Evolutionary conservation across 2,113 vertebrate genomes (phyloP).

Genomic region (Nerophis ophidion): DNA sequence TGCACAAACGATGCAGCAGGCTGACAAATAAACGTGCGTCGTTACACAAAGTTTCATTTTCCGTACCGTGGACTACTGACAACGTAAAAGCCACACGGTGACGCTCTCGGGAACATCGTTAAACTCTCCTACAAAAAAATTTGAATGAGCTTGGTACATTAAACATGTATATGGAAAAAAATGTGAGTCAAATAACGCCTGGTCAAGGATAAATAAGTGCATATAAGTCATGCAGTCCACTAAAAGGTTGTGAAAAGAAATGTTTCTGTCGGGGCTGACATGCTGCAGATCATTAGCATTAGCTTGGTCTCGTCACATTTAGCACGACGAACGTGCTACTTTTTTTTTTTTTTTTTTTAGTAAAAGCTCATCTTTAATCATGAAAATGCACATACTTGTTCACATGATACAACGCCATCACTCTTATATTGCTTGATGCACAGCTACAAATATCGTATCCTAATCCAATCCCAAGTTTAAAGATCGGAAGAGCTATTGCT

Average conservation of each 20-base stretch:
- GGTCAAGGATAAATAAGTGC: constrained; percentile 39
- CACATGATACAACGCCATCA: constrained; percentile 40
- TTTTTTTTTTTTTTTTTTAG: too few relatives aligned
- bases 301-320: constrained; percentile 24
- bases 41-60: constrained; percentile 58
- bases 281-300: constrained; percentile 28
- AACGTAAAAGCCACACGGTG: constrained; percentile 16
- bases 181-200: constrained; percentile 40
- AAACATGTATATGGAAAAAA: constrained; percentile 41
- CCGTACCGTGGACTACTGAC: constrained; percentile 21
- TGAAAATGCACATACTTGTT: constrained; percentile 34
- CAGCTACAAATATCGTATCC: constrained; percentile 1
- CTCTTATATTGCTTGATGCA: constrained; percentile 54
- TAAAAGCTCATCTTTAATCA: constrained; percentile 30
- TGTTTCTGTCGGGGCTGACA: constrained; percentile 24
- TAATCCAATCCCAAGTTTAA: neutral
- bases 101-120: constrained; percentile 17
- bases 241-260: constrained; percentile 21
- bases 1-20: constrained; percentile 68
- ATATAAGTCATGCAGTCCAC: constrained; percentile 59
- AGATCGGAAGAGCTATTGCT: neutral
- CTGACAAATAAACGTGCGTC: constrained; percentile 70
- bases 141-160: constrained; percentile 11
- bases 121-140: constrained; percentile 14
- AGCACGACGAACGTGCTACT: constrained; percentile 17